Evolutionary conservation across 64 coral and sea anemone species (phyloP).

Genomic region (Montipora efflorescens): DNA sequence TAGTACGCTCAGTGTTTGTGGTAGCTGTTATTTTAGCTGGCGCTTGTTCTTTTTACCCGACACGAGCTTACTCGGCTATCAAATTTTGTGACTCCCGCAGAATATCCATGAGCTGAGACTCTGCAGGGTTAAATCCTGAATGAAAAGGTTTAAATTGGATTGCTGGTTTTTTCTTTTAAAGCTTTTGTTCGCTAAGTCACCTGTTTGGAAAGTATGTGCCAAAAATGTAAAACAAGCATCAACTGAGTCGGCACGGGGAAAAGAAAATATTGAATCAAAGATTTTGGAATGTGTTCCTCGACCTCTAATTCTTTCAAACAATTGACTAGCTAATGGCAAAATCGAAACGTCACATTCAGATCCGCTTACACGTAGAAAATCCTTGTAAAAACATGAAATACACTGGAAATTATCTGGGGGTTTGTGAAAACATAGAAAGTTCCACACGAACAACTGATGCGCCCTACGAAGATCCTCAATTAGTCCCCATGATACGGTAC

Average conservation of each 20-base stretch:
- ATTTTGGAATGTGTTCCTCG: background rate
- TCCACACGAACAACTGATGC: background rate
- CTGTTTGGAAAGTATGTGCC: constrained; percentile 21
- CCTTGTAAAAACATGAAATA: constrained; percentile 50
- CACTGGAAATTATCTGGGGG: constrained; percentile 30
- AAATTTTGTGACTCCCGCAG: constrained; percentile 8
- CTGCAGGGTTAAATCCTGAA: constrained; percentile 17
- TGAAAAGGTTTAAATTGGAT: constrained; percentile 42
- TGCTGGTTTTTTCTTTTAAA: constrained; percentile 1
- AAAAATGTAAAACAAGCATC: constrained; percentile 38
- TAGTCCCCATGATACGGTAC: background rate
- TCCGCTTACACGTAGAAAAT: constrained; percentile 36
- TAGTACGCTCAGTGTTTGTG: constrained; percentile 1
- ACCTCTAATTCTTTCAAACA: constrained; percentile 45
- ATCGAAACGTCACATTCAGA: constrained; percentile 17
- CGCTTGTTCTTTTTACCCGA: background rate
- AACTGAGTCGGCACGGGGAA: constrained; percentile 3
- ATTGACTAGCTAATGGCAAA: constrained; percentile 46
- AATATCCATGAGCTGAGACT: background rate
- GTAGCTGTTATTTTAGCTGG: constrained; percentile 45
- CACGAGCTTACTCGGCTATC: background rate
- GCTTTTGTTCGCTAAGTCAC: constrained; percentile 14
- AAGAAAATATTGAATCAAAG: constrained; percentile 17
- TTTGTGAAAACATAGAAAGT: constrained; percentile 33
- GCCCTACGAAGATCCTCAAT: background rate